phyloP scores from a whole-genome alignment of 92 coral and sea anemone species.

The Chrysogorgia sp. region DNA sequence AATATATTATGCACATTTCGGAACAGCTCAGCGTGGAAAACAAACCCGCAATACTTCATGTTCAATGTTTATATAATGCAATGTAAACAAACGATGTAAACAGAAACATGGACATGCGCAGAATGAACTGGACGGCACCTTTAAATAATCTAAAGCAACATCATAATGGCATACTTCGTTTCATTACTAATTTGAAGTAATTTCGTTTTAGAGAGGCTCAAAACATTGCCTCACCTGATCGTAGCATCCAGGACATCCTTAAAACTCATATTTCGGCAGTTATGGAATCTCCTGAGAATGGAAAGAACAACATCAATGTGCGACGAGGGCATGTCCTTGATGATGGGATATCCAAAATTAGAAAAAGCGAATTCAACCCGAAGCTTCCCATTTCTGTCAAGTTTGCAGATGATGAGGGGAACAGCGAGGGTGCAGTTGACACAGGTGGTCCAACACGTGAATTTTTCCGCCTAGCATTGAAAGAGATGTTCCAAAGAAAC shows the following conservation, averaged over 20 bases:
- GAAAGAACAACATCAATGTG: conserved; percentile 21
- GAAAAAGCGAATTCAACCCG: conserved; percentile 17
- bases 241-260: conserved; percentile 24
- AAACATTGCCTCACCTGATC: conserved; percentile 11
- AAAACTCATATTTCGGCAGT: conserved; percentile 17
- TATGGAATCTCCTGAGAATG: conserved; percentile 19
- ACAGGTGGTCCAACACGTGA: conserved; percentile 34
- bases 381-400: conserved; percentile 22
- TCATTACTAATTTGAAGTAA: too few relatives aligned
- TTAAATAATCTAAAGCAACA: too few relatives aligned
- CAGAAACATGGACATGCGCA: too few relatives aligned
- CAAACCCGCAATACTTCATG: too few relatives aligned
- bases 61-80: too few relatives aligned
- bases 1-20: too few relatives aligned
- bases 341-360: conserved; percentile 23
- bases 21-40: too few relatives aligned
- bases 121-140: too few relatives aligned
- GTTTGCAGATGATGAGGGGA: conserved; percentile 33
- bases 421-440: conserved; percentile 30
- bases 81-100: too few relatives aligned
- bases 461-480: conserved; percentile 10
- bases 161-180: too few relatives aligned
- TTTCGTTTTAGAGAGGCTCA: not conserved
- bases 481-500: conserved; percentile 26
- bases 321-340: conserved; percentile 37